These are phyloP conservation scores for Drosophila funebris DNA, from an alignment of 1,140 invertebrate species.

Conservation along the genomic window DNA sequence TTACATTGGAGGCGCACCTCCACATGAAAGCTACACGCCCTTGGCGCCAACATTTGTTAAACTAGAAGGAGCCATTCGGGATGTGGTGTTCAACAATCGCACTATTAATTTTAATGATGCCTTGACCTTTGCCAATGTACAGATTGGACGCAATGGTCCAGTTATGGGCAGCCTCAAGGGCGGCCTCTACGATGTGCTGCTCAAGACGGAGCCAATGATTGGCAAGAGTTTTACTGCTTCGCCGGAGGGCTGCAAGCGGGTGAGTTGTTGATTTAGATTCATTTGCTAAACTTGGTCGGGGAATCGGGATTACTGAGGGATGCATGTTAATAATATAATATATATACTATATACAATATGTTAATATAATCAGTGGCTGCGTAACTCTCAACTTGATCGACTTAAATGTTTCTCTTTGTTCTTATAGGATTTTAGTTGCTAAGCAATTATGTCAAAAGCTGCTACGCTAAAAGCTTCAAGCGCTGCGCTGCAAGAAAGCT, in stretches of 20 bases:
- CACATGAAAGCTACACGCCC: slow-evolving; percentile 63
- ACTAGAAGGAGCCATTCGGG: slow-evolving; percentile 91
- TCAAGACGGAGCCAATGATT: slow-evolving; percentile 84
- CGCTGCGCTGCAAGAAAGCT: slow-evolving; percentile 71
- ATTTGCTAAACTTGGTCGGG: slow-evolving; percentile 10
- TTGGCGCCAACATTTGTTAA: slow-evolving; percentile 84
- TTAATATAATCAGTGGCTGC: slow-evolving; percentile 39
- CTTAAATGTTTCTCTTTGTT: slow-evolving; percentile 75
- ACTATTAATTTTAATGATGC: slow-evolving; percentile 88
- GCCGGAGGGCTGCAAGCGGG: slow-evolving; percentile 83
- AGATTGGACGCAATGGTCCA: slow-evolving; percentile 88
- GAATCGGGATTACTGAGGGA: not conserved
- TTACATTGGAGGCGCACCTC: slow-evolving; percentile 83
- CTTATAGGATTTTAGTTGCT: slow-evolving; percentile 84
- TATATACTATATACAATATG: not conserved
- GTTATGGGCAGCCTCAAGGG: slow-evolving; percentile 84
- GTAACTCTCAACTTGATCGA: slow-evolving; percentile 59
- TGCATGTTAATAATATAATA: slow-evolving; percentile 34
- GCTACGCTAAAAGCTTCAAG: slow-evolving; percentile 73
- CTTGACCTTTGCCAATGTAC: slow-evolving; percentile 87
- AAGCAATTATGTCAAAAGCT: slow-evolving; percentile 76
- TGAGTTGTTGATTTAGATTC: slow-evolving; percentile 61
- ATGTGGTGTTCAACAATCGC: slow-evolving; percentile 91
- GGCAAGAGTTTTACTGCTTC: slow-evolving; percentile 83
- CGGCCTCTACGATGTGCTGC: slow-evolving; percentile 80